Evolutionary conservation across 2,797 vertebrate species (phyloP), one percentile per base, ranked within the genome.

Genomic region (Myoxocephalus aenaeus): DNA sequence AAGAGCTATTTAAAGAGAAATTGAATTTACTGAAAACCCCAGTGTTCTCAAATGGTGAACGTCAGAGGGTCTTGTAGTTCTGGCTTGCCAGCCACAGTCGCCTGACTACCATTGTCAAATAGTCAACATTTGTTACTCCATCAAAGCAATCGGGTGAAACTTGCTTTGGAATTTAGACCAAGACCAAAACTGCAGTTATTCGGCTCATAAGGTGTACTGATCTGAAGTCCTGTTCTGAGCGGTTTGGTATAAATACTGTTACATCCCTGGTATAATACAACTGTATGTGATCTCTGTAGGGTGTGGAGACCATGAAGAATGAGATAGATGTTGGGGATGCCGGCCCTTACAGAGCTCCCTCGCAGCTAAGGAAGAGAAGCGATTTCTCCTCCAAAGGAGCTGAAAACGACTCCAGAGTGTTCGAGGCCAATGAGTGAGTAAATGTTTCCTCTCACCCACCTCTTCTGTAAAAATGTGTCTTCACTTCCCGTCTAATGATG

Each of bases 351-450:
- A 94, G 95, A 32, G 94, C 97, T 8, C 97, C 97, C 0, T 82
- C 96, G 73, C 92, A 95, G 44, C 94, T 99, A 8, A 93, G 97
- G 34, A 98, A 97, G 71, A 95, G 97, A 65, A 97, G 95, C 0
- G 97, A 99, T 81, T 97, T 95, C 84, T 95, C 96, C 0, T 96
- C 95, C 11, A 97, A 96, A 75, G 95, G 82, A 63, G 86, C 86
- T 8, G 87, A 91, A 1, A 92, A 85, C 15, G 94, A 96, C 67
- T 91, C 93, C 67, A 92, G 95, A 82, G 92, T 97, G 66, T 98
- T 97, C 53, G 95, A 97, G 63, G 95, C 97, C 57, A 96, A 99
- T 1, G 96, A 97, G 97, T 99, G 87, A 14, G 96, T 95, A 70
- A 62, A 40, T 44, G 5, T 59, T 54, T n/a, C 7, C 3, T 40